Percentiles rank a stretch among this genome's conserved stretches.
These are phyloP conservation scores for Rhynchomys soricoides DNA, from an alignment of 2,113 vertebrate species.

Conservation along the genomic window DNA sequence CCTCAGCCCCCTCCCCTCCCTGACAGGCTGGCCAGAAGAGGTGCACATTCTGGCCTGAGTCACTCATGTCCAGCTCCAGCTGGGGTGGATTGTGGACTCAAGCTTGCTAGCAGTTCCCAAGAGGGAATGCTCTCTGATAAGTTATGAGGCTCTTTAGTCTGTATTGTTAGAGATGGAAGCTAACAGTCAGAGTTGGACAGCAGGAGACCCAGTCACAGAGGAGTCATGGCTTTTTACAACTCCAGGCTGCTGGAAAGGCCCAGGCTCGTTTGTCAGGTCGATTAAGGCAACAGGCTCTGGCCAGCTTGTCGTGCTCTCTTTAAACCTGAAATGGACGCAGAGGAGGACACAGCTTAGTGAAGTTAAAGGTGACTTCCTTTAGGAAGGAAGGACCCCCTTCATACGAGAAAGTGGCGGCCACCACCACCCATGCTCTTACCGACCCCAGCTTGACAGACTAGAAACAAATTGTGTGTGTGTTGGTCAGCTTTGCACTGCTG, in stretches of 20 bases:
- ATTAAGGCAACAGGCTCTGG: conserved; percentile 67
- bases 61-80: conserved; percentile 64
- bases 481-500: not conserved
- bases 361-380: not conserved
- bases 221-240: conserved; percentile 56
- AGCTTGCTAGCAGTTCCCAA: conserved; percentile 9
- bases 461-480: not conserved
- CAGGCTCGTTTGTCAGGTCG: conserved; percentile 23
- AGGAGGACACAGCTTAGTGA: not conserved
- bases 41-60: conserved; percentile 81
- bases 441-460: not conserved
- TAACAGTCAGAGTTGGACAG: conserved; percentile 69
- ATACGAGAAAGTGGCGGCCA: not conserved
- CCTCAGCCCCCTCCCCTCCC: conserved; percentile 62
- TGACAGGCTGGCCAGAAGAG: conserved; percentile 61
- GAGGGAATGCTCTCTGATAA: conserved; percentile 20
- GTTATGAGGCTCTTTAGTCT: conserved; percentile 55
- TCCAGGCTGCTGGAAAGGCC: conserved; percentile 63
- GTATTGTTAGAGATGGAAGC: conserved; percentile 64
- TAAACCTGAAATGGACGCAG: not conserved
- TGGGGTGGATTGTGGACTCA: conserved; percentile 63
- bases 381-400: not conserved
- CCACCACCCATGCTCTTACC: not conserved
- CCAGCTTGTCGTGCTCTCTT: conserved; percentile 27
- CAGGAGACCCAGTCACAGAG: conserved; percentile 47